Evolutionary conservation across 2,113 vertebrate species (phyloP), one percentile per base, ranked within the genome.

Genomic region (Ochotona curzoniae): DNA sequence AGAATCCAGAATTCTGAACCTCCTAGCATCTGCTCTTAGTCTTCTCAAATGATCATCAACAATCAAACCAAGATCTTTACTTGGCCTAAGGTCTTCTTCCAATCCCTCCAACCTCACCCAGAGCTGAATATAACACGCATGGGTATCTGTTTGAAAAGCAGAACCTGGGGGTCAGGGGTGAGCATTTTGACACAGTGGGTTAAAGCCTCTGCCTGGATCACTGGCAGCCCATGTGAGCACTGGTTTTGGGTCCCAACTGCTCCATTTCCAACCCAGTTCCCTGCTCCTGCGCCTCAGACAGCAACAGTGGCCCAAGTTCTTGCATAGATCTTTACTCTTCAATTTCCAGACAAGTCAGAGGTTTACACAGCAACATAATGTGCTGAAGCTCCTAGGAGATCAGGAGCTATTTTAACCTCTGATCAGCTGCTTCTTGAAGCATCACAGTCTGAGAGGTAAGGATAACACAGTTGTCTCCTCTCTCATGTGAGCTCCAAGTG

Each of bases 341-440:
- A 49, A 63, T 75, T 89, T 70, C 67, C 88, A 78, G 71, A 30
- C 57, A 81, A 83, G 44, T 25, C 35, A 71, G 82, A 35, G 15
- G 49, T 47, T 93, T 66, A 64, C 18, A n/a, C 14, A 89, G 79
- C 38, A 73, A 63, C 28, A 83, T 70, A 67, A 13, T 28, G 1
- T 5, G 3, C 64, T 63, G 28, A 75, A 71, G 64, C 49, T 89
- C 75, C 89, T 73, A 30, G 70, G 82, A 92, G 63, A 83, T 78
- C 10, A 66, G 79, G 87, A 95, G 91, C 85, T 96, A 83, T 95
- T 95, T 94, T 95, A 96, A 89, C 90, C 79, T 94, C 78, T 30
- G 49, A 78, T 88, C 90, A 92, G 86, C 91, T 94, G 93, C 63
- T 95, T 95, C 89, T 92, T 44, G 0, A 28, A 49, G 70, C 81